Evolutionary conservation across 2,113 vertebrate genomes (phyloP).

Genomic region (Pyxicephalus adspersus): DNA sequence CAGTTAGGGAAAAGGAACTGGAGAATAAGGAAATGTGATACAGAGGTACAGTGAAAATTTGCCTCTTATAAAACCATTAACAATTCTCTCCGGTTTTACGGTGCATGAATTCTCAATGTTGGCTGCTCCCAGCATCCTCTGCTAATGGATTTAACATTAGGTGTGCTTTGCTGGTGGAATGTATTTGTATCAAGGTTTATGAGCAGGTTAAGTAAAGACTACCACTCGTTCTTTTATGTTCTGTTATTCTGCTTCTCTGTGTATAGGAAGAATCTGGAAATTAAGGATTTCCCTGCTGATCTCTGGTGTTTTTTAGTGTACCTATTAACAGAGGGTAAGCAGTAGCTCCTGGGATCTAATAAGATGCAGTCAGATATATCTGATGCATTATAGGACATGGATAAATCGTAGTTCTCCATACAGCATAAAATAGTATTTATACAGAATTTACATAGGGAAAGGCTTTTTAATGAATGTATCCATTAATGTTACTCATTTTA

Average conservation of each 20-base stretch:
- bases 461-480: too few relatives aligned
- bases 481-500: too few relatives aligned
- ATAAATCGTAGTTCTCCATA: too few relatives aligned
- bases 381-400: neutral
- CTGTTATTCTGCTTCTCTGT: constrained; percentile 24
- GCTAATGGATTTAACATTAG: constrained; percentile 44
- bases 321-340: constrained; percentile 15
- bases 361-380: neutral
- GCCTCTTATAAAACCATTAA: constrained; percentile 26
- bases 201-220: constrained; percentile 46
- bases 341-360: neutral
- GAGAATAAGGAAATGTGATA: constrained; percentile 20
- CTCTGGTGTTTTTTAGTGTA: constrained; percentile 30
- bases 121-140: constrained; percentile 13
- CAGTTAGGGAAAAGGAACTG: neutral
- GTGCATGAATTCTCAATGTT: constrained; percentile 2
- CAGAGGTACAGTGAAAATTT: constrained; percentile 3
- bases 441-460: too few relatives aligned
- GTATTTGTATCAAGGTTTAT: constrained; percentile 32
- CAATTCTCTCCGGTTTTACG: constrained; percentile 25
- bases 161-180: constrained; percentile 19
- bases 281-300: constrained; percentile 30
- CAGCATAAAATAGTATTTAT: too few relatives aligned
- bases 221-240: constrained; percentile 40
- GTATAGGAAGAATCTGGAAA: constrained; percentile 26